A percentile compares a stretch with the other conserved stretches of the same genome.
These are phyloP conservation scores for Meloe dianella DNA, from an alignment of 2,888 invertebrate species.

Conservation along the genomic window DNA sequence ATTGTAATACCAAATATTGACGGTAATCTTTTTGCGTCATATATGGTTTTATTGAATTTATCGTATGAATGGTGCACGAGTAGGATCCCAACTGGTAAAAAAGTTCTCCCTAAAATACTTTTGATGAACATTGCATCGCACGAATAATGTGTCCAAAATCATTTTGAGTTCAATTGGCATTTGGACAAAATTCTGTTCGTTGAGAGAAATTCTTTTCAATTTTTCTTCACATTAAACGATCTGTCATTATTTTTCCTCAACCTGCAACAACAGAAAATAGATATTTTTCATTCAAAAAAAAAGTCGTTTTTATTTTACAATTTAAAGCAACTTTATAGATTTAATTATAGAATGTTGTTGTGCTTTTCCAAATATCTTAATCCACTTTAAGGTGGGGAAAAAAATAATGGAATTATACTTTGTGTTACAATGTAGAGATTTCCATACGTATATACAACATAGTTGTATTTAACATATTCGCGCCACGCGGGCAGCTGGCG, in stretches of 20 bases:
- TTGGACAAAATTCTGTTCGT: slow-evolving; percentile 13
- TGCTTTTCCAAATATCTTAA: slow-evolving; percentile 5
- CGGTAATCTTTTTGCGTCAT: slow-evolving; percentile 39
- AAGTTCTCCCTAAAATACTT: slow-evolving; percentile 45
- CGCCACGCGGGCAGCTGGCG: slow-evolving; percentile 54
- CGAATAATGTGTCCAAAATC: slow-evolving; percentile 47
- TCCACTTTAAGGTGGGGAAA: background rate
- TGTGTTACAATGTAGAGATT: background rate
- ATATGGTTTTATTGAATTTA: slow-evolving; percentile 36
- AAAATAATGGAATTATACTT: slow-evolving; percentile 5
- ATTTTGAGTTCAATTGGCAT: slow-evolving; percentile 44
- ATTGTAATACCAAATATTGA: slow-evolving; percentile 34
- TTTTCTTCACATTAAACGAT: background rate
- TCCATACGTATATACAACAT: slow-evolving; percentile 2
- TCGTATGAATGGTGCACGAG: slow-evolving; percentile 50
- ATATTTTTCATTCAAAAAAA: background rate
- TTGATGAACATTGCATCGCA: slow-evolving; percentile 54
- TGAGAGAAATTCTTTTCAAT: background rate
- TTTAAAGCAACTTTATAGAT: background rate
- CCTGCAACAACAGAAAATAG: slow-evolving; percentile 24
- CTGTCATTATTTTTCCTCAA: slow-evolving; percentile 16
- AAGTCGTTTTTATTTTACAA: background rate
- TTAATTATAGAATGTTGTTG: slow-evolving; percentile 4
- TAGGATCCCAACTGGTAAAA: slow-evolving; percentile 51
- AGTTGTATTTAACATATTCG: slow-evolving; percentile 40